Evolutionary conservation across 2,797 vertebrate species (phyloP).

Genomic region (Astyanax mexicanus): DNA sequence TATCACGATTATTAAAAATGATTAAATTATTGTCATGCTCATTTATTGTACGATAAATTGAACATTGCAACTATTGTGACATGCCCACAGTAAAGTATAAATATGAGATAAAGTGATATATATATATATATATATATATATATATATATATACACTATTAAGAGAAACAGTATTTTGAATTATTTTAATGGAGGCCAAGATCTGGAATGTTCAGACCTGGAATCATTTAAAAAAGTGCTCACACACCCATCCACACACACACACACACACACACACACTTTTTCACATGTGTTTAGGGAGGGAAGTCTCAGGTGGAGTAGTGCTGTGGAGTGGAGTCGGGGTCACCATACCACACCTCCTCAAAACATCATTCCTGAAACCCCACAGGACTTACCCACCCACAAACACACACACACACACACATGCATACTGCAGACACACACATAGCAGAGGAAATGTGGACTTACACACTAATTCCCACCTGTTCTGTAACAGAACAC

Average conservation of each 20-base stretch:
- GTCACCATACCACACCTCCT: constrained; percentile 19
- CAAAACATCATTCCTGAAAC: constrained; percentile 34
- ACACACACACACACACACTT: neutral
- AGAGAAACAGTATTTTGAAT: too few species aligned
- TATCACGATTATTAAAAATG: too few species aligned
- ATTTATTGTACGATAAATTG: too few species aligned
- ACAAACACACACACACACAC: neutral
- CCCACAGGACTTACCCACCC: neutral
- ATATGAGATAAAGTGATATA: too few species aligned
- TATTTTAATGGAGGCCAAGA: neutral
- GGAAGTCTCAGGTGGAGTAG: constrained; percentile 17
- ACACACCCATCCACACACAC: too few species aligned
- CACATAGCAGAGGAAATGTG: constrained; percentile 18
- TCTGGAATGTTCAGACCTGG: neutral
- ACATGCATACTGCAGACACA: neutral
- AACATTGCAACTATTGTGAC: too few species aligned
- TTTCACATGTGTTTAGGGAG: constrained; percentile 4
- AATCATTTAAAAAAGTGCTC: neutral
- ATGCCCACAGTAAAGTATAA: too few species aligned
- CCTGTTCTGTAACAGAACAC: constrained; percentile 22
- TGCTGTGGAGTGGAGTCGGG: constrained; percentile 2
- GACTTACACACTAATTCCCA: constrained; percentile 31
- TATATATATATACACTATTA: too few species aligned
- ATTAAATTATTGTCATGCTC: too few species aligned
- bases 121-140: too few species aligned